phyloP scores from a whole-genome alignment of 2,797 vertebrate species.

The Leptodactylus fallax region DNA sequence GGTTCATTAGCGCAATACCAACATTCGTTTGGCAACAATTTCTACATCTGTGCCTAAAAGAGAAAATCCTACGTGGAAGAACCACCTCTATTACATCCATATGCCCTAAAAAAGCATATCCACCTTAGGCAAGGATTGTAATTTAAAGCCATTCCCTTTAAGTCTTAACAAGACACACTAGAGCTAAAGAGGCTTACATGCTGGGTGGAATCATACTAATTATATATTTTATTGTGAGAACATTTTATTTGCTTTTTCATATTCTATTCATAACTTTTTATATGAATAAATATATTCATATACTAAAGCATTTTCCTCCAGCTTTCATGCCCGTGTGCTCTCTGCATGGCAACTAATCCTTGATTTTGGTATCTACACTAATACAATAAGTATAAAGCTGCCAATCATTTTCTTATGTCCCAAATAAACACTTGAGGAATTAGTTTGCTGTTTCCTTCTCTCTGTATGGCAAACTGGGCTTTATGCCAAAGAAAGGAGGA shows the following conservation, averaged over 20 bases:
- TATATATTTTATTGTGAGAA: too few relatives aligned
- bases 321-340: not conserved
- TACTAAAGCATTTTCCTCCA: not conserved
- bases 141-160: too few relatives aligned
- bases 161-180: too few relatives aligned
- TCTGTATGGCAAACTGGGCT: slow-evolving; percentile 21
- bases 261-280: not conserved
- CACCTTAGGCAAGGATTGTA: too few relatives aligned
- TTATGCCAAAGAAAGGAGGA: not conserved
- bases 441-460: not conserved
- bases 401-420: not conserved
- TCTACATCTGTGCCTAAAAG: too few relatives aligned
- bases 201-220: too few relatives aligned
- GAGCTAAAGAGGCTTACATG: too few relatives aligned
- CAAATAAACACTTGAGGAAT: not conserved
- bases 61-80: too few relatives aligned
- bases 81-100: too few relatives aligned
- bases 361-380: not conserved
- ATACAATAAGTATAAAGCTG: not conserved
- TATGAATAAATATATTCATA: not conserved
- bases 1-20: too few relatives aligned
- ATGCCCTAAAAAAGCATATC: too few relatives aligned
- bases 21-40: too few relatives aligned
- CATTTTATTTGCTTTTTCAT: not conserved
- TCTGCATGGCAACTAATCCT: not conserved